These are phyloP conservation scores for Sternarchorhynchus goeldii DNA, from an alignment of 2,797 vertebrate species.

Conservation along the genomic window DNA sequence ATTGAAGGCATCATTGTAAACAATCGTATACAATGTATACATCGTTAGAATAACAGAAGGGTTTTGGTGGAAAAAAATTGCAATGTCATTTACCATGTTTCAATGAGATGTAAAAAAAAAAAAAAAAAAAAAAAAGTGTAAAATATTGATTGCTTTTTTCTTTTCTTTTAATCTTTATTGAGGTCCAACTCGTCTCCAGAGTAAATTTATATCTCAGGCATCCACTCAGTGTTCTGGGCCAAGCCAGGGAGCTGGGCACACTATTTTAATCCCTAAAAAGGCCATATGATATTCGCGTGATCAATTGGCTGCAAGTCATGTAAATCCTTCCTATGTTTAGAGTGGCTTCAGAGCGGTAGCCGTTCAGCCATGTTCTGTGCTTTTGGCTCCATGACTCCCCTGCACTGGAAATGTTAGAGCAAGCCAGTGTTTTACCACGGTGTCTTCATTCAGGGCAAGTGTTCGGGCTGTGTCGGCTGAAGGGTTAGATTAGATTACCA, in stretches of 20 bases:
- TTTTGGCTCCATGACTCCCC: slow-evolving; percentile 26
- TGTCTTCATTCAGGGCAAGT: neutral
- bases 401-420: neutral
- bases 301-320: slow-evolving; percentile 64
- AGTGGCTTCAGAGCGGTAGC: slow-evolving; percentile 63
- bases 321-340: slow-evolving; percentile 75
- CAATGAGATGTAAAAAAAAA: too few species aligned
- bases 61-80: too few species aligned
- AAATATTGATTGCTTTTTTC: slow-evolving; percentile 22
- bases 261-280: slow-evolving; percentile 75
- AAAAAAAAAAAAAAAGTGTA: too few species aligned
- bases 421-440: neutral
- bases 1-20: neutral
- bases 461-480: neutral
- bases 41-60: too few species aligned
- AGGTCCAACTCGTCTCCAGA: slow-evolving; percentile 18
- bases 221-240: slow-evolving; percentile 55
- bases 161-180: slow-evolving; percentile 29
- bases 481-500: neutral
- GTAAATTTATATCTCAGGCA: slow-evolving; percentile 60
- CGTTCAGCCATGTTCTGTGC: slow-evolving; percentile 52
- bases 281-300: slow-evolving; percentile 66
- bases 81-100: too few species aligned
- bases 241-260: slow-evolving; percentile 63
- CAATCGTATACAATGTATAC: neutral